Conservation (phyloP, 1,140 invertebrate genomes). For the Trinorchestia longiramus region DNA sequence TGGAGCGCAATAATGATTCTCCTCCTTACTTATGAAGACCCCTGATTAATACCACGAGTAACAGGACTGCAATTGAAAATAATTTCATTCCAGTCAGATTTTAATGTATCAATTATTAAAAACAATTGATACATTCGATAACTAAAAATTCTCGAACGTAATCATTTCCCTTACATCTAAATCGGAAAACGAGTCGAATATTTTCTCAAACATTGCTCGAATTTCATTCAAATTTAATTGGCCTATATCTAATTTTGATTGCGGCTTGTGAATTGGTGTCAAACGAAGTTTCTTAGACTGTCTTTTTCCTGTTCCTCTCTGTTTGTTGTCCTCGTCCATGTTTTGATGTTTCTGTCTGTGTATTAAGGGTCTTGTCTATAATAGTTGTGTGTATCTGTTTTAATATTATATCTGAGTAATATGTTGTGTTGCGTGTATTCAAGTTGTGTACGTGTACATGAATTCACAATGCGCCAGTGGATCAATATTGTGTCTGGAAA, state of each 20-base stretch:
- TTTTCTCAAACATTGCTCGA: too few species aligned
- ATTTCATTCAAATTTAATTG: background rate
- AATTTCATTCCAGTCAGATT: background rate
- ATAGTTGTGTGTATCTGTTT: background rate
- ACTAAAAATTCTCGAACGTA: too few species aligned
- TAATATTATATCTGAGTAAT: background rate
- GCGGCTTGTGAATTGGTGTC: background rate
- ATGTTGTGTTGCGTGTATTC: background rate
- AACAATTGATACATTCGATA: too few species aligned
- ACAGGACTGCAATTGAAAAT: background rate
- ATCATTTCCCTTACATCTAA: too few species aligned
- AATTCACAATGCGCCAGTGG: background rate
- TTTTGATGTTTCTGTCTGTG: background rate
- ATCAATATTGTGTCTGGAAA: background rate
- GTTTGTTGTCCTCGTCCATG: background rate
- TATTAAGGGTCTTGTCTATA: background rate
- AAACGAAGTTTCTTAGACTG: background rate
- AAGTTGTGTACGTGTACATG: too few species aligned
- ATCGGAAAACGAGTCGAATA: too few species aligned
- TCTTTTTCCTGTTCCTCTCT: background rate
- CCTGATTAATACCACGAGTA: background rate
- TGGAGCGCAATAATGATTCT: background rate
- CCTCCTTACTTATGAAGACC: background rate
- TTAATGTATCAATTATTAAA: background rate
- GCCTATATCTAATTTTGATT: background rate